Evolutionary conservation across 2,888 invertebrate species (phyloP).

Genomic region (Pristionchus japonicus): DNA sequence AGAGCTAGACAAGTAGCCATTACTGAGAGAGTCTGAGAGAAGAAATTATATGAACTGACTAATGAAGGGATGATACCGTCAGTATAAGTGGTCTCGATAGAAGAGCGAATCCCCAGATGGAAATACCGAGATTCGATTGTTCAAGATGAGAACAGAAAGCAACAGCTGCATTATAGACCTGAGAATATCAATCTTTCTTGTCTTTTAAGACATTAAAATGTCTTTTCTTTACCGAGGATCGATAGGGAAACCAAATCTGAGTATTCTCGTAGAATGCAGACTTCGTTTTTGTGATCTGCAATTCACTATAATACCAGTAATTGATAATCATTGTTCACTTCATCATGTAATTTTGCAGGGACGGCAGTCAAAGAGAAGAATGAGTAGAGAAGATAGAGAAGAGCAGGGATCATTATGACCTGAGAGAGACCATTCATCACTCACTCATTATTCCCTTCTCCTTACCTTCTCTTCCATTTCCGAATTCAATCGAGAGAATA

Average conservation of each 20-base stretch:
- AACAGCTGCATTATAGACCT: slow-evolving; percentile 27
- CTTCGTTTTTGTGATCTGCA: slow-evolving; percentile 20
- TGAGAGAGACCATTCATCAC: not conserved
- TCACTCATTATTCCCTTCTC: not conserved
- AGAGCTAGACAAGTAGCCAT: slow-evolving; percentile 32
- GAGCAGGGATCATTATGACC: slow-evolving; percentile 17
- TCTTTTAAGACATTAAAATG: no score
- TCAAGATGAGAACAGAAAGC: slow-evolving; percentile 31
- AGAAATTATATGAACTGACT: not conserved
- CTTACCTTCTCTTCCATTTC: slow-evolving; percentile 1
- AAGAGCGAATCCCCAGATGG: slow-evolving; percentile 21
- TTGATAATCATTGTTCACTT: not conserved
- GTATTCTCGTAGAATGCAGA: slow-evolving; percentile 30
- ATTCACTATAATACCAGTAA: not conserved
- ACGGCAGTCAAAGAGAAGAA: slow-evolving; percentile 15
- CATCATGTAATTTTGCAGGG: slow-evolving; percentile 28
- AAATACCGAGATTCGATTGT: slow-evolving; percentile 22
- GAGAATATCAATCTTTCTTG: not conserved
- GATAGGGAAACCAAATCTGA: slow-evolving; percentile 21
- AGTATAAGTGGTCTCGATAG: slow-evolving; percentile 32
- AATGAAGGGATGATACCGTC: no score
- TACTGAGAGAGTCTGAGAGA: slow-evolving; percentile 13
- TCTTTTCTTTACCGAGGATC: not conserved
- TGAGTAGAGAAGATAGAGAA: slow-evolving; percentile 37
- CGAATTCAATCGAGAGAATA: slow-evolving; percentile 12